A percentile compares a stretch with the other conserved stretches of the same genome.
These are phyloP conservation scores for Drosophila obscura DNA, from an alignment of 1,140 invertebrate genomes.

Conservation along the genomic window DNA sequence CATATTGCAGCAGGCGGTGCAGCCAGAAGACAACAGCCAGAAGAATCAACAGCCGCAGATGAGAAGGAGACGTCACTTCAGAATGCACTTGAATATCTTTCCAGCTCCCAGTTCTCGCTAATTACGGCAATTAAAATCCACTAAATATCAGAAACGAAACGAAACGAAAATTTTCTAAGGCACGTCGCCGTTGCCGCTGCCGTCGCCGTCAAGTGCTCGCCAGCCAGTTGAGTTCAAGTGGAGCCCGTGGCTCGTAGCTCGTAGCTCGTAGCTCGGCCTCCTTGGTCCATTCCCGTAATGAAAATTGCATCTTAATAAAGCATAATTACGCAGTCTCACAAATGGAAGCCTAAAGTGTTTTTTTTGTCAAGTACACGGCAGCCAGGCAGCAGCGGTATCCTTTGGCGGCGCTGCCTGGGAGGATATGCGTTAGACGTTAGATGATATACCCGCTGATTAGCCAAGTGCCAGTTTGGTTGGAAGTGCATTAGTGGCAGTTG, in stretches of 20 bases:
- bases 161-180: slow-evolving; percentile 45
- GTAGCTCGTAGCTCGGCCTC: background rate
- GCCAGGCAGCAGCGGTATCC: slow-evolving; percentile 36
- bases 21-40: background rate
- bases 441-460: slow-evolving; percentile 64
- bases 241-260: slow-evolving; percentile 11
- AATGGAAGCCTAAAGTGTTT: slow-evolving; percentile 54
- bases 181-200: slow-evolving; percentile 1
- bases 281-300: slow-evolving; percentile 47
- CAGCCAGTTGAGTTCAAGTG: slow-evolving; percentile 63
- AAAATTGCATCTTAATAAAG: slow-evolving; percentile 72
- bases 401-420: slow-evolving; percentile 44
- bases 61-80: slow-evolving; percentile 51
- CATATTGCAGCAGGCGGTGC: slow-evolving; percentile 53
- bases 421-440: slow-evolving; percentile 62
- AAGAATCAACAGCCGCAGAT: too few species aligned
- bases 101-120: slow-evolving; percentile 57
- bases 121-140: slow-evolving; percentile 80
- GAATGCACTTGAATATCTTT: slow-evolving; percentile 69
- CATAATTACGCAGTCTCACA: slow-evolving; percentile 46
- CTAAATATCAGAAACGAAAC: slow-evolving; percentile 63
- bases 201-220: slow-evolving; percentile 68
- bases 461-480: slow-evolving; percentile 39
- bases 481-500: slow-evolving; percentile 20
- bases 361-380: slow-evolving; percentile 60